Evolutionary conservation across 1,140 invertebrate genomes (phyloP), one percentile per base, ranked within the genome.

Genomic region (Teleopsis dalmanni): DNA sequence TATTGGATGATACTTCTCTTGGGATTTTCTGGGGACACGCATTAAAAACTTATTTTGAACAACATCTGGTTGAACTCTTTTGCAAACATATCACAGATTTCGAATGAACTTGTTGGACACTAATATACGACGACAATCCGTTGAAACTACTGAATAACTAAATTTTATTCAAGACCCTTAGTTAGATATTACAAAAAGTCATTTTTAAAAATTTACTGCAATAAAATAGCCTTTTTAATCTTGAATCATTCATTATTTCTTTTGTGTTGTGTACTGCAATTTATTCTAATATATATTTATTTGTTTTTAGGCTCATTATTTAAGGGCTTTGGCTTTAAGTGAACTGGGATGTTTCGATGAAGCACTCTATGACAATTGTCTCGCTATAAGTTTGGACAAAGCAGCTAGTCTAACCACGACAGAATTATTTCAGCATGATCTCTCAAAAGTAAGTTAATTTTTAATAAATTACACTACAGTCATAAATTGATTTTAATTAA

Each of bases 301-400:
- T 40, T 31, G 8, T 26, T 54, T 62, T 1, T 56, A 85, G 81
- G 83, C 82, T 21, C 82, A 85, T 60, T 84, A 81, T 58, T 69
- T 82, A 48, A 73, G 81, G 59, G 81, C 81, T 8, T 67, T 78
- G 56, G 81, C 81, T 4, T 63, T 85, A 21, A 75, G 76, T 46
- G 78, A 77, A 2, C 61, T 84, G 16, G 79, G 78, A 3, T 73
- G 76, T 19, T 75, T 79, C 67, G 83, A 86, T 58, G 85, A 87
- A 56, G 82, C 84, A 13, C 72, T 85, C 36, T 71, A 81, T 25
- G 76, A 80, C 8, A 76, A 81, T 46, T 78, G 82, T 46, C 48
- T 71, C 46, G 59, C 67, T 45, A 63, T 63, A 40, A 58, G 60
- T 41, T 57, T 70, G 14, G 68, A 71, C 48, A 67, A 57, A 43